A percentile compares a stretch with the other conserved stretches of the same genome.
phyloP scores from a whole-genome alignment of 2,888 invertebrate genomes.

The Digitonthophagus gazella region DNA sequence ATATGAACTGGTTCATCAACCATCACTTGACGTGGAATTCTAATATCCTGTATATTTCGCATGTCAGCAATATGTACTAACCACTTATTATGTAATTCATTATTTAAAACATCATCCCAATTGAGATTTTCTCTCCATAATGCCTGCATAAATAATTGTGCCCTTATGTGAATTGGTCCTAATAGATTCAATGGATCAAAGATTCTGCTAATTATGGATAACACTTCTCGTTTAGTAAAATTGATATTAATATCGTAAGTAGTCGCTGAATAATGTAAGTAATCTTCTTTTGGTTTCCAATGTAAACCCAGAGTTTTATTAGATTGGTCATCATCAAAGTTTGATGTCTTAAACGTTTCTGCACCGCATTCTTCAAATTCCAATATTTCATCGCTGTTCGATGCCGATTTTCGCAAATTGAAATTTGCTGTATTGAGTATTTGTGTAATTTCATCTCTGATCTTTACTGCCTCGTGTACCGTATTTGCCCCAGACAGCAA shows the following conservation, averaged over 20 bases:
- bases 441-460: too few relatives aligned
- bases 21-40: background rate
- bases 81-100: background rate
- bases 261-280: background rate
- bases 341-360: too few relatives aligned
- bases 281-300: conserved; percentile 5
- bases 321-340: conserved; percentile 10
- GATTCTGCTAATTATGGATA: background rate
- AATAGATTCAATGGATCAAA: background rate
- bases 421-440: too few relatives aligned
- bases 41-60: background rate
- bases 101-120: background rate
- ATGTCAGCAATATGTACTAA: background rate
- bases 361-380: too few relatives aligned
- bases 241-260: background rate
- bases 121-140: background rate
- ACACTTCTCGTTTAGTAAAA: background rate
- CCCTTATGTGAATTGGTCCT: too few relatives aligned
- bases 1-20: background rate
- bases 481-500: too few relatives aligned
- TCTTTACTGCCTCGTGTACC: too few relatives aligned
- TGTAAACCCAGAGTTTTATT: conserved; percentile 5
- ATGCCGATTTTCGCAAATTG: too few relatives aligned
- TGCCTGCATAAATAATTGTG: background rate
- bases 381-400: too few relatives aligned